Percentiles rank a stretch among this genome's conserved stretches.
phyloP scores from a whole-genome alignment of 64 coral and sea anemone species.

The Anthopleura sola region DNA sequence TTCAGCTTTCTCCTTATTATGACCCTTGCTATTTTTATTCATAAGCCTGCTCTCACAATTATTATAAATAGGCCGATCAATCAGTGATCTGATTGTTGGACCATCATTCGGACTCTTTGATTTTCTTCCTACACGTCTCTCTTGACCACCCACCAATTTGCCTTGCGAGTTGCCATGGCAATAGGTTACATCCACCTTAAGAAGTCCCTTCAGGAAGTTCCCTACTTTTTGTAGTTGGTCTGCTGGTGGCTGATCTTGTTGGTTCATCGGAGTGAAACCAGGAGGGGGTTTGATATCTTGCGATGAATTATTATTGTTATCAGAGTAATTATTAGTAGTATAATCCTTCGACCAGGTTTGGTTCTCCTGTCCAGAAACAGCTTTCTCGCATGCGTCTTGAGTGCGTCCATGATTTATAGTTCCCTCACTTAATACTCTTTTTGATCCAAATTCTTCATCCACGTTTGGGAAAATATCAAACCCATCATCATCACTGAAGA shows the following conservation, averaged over 20 bases:
- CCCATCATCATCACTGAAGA: neutral
- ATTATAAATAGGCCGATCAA: neutral
- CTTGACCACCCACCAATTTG: neutral
- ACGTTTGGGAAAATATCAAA: neutral
- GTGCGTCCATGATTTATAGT: neutral
- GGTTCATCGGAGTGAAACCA: neutral
- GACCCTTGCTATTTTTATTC: neutral
- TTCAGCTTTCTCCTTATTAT: neutral
- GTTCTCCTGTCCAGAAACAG: neutral
- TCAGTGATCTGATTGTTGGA: neutral
- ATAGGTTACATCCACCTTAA: slow-evolving; percentile 13
- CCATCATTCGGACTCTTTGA: neutral
- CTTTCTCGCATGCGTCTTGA: neutral
- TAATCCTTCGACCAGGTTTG: neutral
- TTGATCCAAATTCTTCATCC: neutral
- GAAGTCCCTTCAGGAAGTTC: neutral
- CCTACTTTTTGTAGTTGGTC: slow-evolving; percentile 13
- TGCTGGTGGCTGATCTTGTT: neutral
- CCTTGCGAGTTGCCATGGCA: neutral
- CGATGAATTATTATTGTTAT: neutral
- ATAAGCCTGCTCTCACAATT: slow-evolving; percentile 1
- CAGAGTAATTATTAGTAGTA: neutral
- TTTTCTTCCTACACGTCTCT: neutral
- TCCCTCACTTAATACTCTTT: neutral
- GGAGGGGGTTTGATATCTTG: neutral